Evolutionary conservation across 1,140 invertebrate genomes (phyloP).

Genomic region (Drosophila elegans): DNA sequence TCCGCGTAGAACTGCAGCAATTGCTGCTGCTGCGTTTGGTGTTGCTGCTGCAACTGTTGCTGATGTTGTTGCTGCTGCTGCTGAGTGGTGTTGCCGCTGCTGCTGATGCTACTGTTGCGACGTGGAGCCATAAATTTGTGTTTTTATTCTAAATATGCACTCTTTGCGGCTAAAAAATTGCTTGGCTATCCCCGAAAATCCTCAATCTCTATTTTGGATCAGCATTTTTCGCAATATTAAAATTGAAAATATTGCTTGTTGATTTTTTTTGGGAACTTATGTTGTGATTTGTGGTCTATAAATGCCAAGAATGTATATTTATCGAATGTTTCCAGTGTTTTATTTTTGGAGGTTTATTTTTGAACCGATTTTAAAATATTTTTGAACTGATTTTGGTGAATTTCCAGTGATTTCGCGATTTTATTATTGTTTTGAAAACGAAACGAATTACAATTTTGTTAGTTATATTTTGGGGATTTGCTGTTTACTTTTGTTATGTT

Average conservation of each 20-base stretch:
- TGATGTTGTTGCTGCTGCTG: slow-evolving; percentile 56
- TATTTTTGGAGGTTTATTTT: slow-evolving; percentile 20
- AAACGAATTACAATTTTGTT: background rate
- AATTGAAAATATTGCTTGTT: slow-evolving; percentile 28
- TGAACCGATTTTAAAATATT: slow-evolving; percentile 2
- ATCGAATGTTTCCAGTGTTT: slow-evolving; percentile 29
- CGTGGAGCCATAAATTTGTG: slow-evolving; percentile 80
- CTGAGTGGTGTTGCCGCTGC: slow-evolving; percentile 34
- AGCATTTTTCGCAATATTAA: slow-evolving; percentile 17
- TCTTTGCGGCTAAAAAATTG: slow-evolving; percentile 5
- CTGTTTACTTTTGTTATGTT: background rate
- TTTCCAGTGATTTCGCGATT: background rate
- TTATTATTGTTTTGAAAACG: background rate
- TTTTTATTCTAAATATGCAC: slow-evolving; percentile 16
- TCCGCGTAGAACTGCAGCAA: slow-evolving; percentile 39
- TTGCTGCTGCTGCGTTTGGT: slow-evolving; percentile 55
- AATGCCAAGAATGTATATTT: slow-evolving; percentile 20
- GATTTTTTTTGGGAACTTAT: slow-evolving; percentile 9
- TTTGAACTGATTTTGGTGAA: background rate
- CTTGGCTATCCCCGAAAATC: background rate
- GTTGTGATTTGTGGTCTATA: slow-evolving; percentile 24
- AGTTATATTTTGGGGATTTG: background rate
- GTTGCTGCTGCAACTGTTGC: slow-evolving; percentile 50
- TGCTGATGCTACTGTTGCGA: slow-evolving; percentile 57
- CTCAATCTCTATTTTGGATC: slow-evolving; percentile 23